Evolutionary conservation across 2,888 invertebrate genomes (phyloP).

Genomic region (Opisthograptis luteolata): DNA sequence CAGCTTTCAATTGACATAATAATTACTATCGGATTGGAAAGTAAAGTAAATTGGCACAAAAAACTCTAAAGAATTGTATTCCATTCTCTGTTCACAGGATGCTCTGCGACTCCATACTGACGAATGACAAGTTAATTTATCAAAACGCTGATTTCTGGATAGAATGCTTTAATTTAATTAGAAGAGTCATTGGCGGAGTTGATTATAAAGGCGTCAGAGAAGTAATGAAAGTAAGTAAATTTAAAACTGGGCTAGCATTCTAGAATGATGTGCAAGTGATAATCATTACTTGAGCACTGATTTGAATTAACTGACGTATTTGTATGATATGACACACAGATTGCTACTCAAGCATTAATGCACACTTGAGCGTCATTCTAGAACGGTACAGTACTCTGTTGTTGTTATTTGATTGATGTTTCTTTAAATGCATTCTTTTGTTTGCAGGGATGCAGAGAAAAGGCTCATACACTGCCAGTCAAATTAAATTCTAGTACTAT

Average conservation of each 20-base stretch:
- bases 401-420: background rate
- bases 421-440: constrained; percentile 6
- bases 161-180: constrained; percentile 92
- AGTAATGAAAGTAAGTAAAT: constrained; percentile 90
- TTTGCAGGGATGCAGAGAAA: constrained; percentile 92
- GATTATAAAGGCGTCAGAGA: constrained; percentile 98
- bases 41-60: no score
- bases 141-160: constrained; percentile 95
- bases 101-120: constrained; percentile 94
- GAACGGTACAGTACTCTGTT: no score
- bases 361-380: no score
- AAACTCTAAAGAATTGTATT: no score
- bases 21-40: no score
- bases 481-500: constrained; percentile 91
- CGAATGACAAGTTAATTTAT: constrained; percentile 92
- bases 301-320: no score
- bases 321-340: no score
- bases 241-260: no score
- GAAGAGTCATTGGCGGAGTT: constrained; percentile 94
- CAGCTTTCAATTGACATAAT: no score
- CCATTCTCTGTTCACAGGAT: constrained; percentile 80
- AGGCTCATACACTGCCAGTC: constrained; percentile 92
- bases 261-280: background rate
- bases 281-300: background rate
- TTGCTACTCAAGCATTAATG: no score